Conservation (phyloP, 2,113 vertebrate genomes). For the Lota lota region DNA sequence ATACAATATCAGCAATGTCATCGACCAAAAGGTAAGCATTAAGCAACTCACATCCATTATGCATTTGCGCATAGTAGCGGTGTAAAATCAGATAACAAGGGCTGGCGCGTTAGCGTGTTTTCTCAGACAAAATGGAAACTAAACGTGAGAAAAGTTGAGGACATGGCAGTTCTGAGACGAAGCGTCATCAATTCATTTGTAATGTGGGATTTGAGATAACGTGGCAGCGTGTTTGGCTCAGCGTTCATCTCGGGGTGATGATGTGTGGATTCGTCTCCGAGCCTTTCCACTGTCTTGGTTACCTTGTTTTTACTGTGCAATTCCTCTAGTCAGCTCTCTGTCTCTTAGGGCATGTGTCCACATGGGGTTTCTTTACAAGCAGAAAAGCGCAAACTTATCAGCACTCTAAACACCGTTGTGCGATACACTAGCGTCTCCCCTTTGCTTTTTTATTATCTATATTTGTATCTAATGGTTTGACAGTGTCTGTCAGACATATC, state of each 20-base stretch:
- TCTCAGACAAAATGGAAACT: slow-evolving; percentile 9
- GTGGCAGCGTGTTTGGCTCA: background rate
- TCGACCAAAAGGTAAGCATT: background rate
- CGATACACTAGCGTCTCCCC: no score
- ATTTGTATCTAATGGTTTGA: no score
- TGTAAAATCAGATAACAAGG: slow-evolving; percentile 22
- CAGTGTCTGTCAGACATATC: no score
- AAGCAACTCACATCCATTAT: slow-evolving; percentile 5
- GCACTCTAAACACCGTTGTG: no score
- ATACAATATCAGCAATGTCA: background rate
- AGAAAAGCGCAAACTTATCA: no score
- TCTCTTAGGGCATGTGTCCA: no score
- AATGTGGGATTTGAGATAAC: slow-evolving; percentile 25
- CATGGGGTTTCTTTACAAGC: no score
- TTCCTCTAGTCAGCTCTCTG: background rate
- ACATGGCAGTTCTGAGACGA: background rate
- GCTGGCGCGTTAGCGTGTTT: background rate
- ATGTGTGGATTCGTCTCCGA: background rate
- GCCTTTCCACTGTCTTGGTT: background rate
- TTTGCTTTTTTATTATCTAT: no score
- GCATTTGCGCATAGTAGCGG: slow-evolving; percentile 19
- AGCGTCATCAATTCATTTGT: slow-evolving; percentile 4
- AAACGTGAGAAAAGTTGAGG: slow-evolving; percentile 15
- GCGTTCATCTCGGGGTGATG: no score
- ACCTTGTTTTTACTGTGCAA: slow-evolving; percentile 12